Evolutionary conservation across 2,888 invertebrate species (phyloP).

Genomic region (Phaonia tiefii): DNA sequence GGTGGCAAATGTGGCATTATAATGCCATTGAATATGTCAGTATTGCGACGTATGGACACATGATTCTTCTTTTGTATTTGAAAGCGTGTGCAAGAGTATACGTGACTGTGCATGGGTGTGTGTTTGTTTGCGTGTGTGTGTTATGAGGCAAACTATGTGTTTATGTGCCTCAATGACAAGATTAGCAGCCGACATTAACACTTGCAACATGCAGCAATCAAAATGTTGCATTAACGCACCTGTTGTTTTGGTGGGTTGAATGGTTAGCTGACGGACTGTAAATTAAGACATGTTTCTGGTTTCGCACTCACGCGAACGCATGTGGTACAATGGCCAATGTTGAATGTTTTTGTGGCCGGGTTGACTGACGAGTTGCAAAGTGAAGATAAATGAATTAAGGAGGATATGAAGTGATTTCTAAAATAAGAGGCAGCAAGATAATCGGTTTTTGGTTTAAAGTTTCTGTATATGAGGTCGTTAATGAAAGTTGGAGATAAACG

Average conservation of each 20-base stretch:
- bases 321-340: conserved; percentile 7
- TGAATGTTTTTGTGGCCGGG: conserved; percentile 4
- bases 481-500: too few species aligned
- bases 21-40: conserved; percentile 41
- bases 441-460: too few species aligned
- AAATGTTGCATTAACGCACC: conserved; percentile 36
- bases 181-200: conserved; percentile 40
- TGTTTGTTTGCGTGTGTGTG: not conserved
- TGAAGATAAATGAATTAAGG: too few species aligned
- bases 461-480: too few species aligned
- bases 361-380: not conserved
- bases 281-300: conserved; percentile 27
- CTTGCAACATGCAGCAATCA: conserved; percentile 19
- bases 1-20: conserved; percentile 37
- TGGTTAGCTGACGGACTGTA: not conserved
- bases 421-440: too few species aligned
- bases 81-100: not conserved
- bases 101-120: not conserved
- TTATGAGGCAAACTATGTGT: conserved; percentile 6
- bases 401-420: too few species aligned
- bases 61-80: conserved; percentile 22
- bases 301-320: not conserved
- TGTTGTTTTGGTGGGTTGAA: conserved; percentile 9
- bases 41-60: not conserved
- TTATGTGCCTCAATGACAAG: conserved; percentile 37